Base-by-base conservation (phyloP, 1,140 invertebrate genomes). In the Drosophila busckii region DNA sequence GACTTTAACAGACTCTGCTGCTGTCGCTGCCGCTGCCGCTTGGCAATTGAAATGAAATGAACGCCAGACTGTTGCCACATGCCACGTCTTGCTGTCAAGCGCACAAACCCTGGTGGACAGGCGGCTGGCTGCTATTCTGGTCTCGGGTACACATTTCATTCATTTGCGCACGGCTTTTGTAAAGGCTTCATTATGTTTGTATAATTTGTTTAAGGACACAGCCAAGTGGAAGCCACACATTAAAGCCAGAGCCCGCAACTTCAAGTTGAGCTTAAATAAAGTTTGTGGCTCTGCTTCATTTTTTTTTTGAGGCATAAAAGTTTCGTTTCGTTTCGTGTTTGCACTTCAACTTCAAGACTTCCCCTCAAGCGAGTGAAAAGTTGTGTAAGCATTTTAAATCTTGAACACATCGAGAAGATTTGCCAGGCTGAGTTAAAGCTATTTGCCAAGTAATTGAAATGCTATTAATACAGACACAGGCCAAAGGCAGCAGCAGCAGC, bases 301-400 rank as follows among this genome's bases (percentile, higher is more conserved):
- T 38, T n/a, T 20, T 60, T 56, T 20, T 25, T n/a, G 19, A 6
- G 31, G 48, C 60, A 64, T 63, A 49, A 64, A 64, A 64, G 48
- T 64, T 64, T 49, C n/a, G n/a, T 64, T 25, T 26, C 26, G 40
- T 20, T 13, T 22, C 25, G 40, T 55, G 46, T 60, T 64, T 64
- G 55, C 64, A 60, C 48, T 31, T 16, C 1, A 4, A 15, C 15
- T 12, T 2, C 8, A 19, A 63, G 48, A 49, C 53, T 60, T 63
- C n/a, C n/a, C n/a, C n/a, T 38, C 6, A 10, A 19, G 28, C 40
- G 50, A 64, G 61, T 64, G 61, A 63, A 64, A 64, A 64, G 61
- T 64, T 64, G 61, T 64, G 60, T 64, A 64, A 64, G 61, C 64
- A 61, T 64, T 64, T 64, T 55, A 45, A 64, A 64, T n/a, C n/a